Conservation (phyloP, 2,113 vertebrate species). For the Rhinichthys klamathensis region DNA sequence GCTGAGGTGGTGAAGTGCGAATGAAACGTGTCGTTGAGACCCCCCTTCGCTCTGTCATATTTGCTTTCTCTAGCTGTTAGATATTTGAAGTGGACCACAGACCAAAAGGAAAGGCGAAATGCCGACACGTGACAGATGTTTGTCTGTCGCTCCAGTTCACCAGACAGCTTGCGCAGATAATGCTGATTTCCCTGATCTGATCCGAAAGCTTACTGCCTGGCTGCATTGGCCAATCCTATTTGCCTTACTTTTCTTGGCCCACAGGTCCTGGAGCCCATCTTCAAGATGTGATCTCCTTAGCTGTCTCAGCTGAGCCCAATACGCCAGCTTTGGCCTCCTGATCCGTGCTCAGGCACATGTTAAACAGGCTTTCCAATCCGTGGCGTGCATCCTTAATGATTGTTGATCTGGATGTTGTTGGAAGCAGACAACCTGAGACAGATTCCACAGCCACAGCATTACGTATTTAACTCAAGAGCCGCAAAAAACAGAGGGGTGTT, state of each 20-base stretch:
- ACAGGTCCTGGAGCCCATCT: slow-evolving; percentile 17
- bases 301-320: slow-evolving; percentile 29
- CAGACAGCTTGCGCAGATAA: slow-evolving; percentile 28
- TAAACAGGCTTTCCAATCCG: slow-evolving; percentile 29
- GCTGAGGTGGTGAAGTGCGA: slow-evolving; percentile 63
- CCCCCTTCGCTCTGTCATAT: slow-evolving; percentile 19
- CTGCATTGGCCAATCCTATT: slow-evolving; percentile 36
- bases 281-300: slow-evolving; percentile 41
- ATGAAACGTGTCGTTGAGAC: slow-evolving; percentile 38
- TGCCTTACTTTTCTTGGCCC: slow-evolving; percentile 25
- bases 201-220: slow-evolving; percentile 56
- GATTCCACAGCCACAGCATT: not conserved
- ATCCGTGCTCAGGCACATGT: slow-evolving; percentile 37
- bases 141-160: slow-evolving; percentile 42
- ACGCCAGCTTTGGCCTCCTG: slow-evolving; percentile 30
- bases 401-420: slow-evolving; percentile 19
- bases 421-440: slow-evolving; percentile 13
- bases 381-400: slow-evolving; percentile 18
- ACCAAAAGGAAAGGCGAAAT: not conserved
- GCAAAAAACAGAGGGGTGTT: not conserved
- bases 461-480: not conserved
- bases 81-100: slow-evolving; percentile 5
- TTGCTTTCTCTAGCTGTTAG: slow-evolving; percentile 12
- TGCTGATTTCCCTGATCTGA: slow-evolving; percentile 42
- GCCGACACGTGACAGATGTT: slow-evolving; percentile 47